Conservation (phyloP, 37 sponge, comb jelly and placozoan species). For the Ianthella basta region DNA sequence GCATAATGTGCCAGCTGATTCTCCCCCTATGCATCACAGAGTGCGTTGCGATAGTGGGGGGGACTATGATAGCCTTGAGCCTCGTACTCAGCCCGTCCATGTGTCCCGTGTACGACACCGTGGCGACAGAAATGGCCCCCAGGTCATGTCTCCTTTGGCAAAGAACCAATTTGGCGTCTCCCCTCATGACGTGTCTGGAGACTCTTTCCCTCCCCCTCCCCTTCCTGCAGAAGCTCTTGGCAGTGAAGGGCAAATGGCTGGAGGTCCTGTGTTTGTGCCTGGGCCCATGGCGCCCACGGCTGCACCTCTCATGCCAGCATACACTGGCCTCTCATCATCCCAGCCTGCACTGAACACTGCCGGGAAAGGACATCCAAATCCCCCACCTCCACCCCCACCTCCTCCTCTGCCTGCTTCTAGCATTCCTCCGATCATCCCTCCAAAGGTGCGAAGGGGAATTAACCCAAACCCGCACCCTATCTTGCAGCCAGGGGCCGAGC, state of each 20-base stretch:
- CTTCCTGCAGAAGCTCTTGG: background rate
- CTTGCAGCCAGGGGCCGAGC: too few species aligned
- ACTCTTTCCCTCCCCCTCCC: slow-evolving; percentile 20
- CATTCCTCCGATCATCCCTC: too few species aligned
- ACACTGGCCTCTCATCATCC: background rate
- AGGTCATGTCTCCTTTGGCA: background rate
- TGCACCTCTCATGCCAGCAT: background rate
- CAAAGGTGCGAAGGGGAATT: too few species aligned
- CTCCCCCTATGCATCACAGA: background rate
- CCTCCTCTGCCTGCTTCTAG: background rate
- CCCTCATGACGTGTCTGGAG: background rate
- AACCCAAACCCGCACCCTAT: too few species aligned
- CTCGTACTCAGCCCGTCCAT: background rate
- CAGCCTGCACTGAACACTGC: background rate
- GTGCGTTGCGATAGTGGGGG: background rate
- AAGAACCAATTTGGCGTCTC: background rate
- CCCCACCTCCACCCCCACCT: background rate
- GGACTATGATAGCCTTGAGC: slow-evolving; percentile 17
- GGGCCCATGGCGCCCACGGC: background rate
- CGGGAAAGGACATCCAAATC: background rate
- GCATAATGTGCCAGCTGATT: background rate
- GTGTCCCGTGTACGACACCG: too few species aligned
- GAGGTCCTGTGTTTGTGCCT: slow-evolving; percentile 30
- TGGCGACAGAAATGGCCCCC: background rate
- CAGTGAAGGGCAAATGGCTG: slow-evolving; percentile 1